These are phyloP conservation scores for Diarsia rubi DNA, from an alignment of 2,888 invertebrate species.

Conservation along the genomic window DNA sequence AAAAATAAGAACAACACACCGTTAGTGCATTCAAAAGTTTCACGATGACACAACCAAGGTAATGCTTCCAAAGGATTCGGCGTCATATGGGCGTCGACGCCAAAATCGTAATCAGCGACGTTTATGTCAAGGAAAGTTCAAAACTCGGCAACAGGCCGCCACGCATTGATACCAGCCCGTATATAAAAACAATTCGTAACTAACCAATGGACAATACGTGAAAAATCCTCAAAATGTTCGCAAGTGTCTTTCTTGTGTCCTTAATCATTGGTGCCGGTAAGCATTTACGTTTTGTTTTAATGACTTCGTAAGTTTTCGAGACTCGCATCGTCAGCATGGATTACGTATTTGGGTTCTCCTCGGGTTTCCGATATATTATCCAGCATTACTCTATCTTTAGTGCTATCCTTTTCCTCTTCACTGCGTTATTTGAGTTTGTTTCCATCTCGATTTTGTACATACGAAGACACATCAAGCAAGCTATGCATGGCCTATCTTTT, in stretches of 20 bases:
- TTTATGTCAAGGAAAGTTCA: slow-evolving; percentile 79
- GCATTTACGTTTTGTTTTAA: slow-evolving; percentile 10
- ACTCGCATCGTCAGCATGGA: not conserved
- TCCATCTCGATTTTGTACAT: slow-evolving; percentile 3
- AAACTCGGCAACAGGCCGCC: slow-evolving; percentile 61
- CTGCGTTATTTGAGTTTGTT: slow-evolving; percentile 33
- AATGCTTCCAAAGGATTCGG: slow-evolving; percentile 45
- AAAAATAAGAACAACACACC: not conserved
- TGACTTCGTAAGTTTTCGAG: not conserved
- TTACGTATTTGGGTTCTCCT: slow-evolving; percentile 2
- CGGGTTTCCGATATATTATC: slow-evolving; percentile 22
- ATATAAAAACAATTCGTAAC: slow-evolving; percentile 80
- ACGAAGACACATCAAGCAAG: too few species aligned
- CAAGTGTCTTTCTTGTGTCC: slow-evolving; percentile 68
- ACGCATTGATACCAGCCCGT: slow-evolving; percentile 81
- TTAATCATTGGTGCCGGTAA: slow-evolving; percentile 66
- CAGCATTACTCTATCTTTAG: slow-evolving; percentile 17
- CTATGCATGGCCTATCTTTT: too few species aligned
- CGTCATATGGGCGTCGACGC: slow-evolving; percentile 29
- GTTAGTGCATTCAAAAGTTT: slow-evolving; percentile 15
- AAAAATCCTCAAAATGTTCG: slow-evolving; percentile 80
- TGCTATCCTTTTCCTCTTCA: slow-evolving; percentile 30
- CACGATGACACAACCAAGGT: slow-evolving; percentile 30
- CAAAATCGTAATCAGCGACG: slow-evolving; percentile 70
- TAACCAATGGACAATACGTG: slow-evolving; percentile 74